These are phyloP conservation scores for Troides aeacus DNA, from an alignment of 2,888 invertebrate species.

Conservation along the genomic window DNA sequence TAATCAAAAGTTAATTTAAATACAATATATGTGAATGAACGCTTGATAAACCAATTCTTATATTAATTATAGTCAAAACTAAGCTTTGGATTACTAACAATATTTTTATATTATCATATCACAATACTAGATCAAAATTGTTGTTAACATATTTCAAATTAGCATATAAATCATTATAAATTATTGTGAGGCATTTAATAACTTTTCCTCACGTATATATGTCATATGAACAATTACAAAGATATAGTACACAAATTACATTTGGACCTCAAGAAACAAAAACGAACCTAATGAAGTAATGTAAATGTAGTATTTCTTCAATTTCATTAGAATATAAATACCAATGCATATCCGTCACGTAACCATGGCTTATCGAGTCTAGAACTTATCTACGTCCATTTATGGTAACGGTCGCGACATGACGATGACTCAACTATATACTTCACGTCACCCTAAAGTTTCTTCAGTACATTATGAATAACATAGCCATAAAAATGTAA, in stretches of 20 bases:
- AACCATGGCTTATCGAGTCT: constrained; percentile 31
- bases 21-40: not conserved
- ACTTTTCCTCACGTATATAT: not conserved
- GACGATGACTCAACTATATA: constrained; percentile 34
- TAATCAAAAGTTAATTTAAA: not conserved
- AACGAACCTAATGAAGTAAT: no score
- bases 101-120: not conserved
- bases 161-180: not conserved
- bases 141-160: not conserved
- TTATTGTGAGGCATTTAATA: not conserved
- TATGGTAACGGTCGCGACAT: constrained; percentile 43
- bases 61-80: no score
- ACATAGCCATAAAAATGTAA: not conserved
- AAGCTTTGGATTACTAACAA: no score
- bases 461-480: constrained; percentile 13
- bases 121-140: not conserved
- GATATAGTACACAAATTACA: no score
- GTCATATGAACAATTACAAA: no score
- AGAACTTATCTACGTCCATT: constrained; percentile 44
- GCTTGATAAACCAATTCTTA: no score
- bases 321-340: no score
- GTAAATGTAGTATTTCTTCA: no score
- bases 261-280: no score
- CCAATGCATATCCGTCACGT: constrained; percentile 24
- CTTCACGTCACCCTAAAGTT: constrained; percentile 29